Evolutionary conservation across 2,888 invertebrate species (phyloP).

Genomic region (Clivina fossor): DNA sequence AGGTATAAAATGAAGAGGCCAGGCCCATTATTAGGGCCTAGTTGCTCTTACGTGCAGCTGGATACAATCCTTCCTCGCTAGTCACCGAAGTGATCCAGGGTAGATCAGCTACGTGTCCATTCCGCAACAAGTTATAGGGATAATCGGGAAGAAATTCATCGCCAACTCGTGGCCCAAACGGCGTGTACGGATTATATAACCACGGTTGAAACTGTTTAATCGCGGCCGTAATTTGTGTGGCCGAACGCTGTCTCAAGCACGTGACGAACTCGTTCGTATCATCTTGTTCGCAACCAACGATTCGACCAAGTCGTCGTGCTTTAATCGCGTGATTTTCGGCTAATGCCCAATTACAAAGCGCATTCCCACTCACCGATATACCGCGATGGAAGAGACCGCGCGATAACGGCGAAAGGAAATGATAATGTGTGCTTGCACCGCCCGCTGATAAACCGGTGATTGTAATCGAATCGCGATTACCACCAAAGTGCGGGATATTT

Average conservation of each 20-base stretch:
- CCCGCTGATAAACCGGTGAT: slow-evolving; percentile 73
- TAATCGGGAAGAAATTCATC: slow-evolving; percentile 45
- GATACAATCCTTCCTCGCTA: slow-evolving; percentile 47
- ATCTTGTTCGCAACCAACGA: slow-evolving; percentile 44
- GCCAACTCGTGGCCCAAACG: slow-evolving; percentile 50
- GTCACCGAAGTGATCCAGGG: slow-evolving; percentile 49
- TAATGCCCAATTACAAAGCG: slow-evolving; percentile 44
- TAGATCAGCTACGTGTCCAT: slow-evolving; percentile 44
- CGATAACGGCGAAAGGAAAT: slow-evolving; percentile 61
- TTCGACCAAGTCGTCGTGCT: slow-evolving; percentile 42
- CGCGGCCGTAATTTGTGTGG: slow-evolving; percentile 40
- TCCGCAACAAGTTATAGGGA: slow-evolving; percentile 45
- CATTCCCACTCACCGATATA: slow-evolving; percentile 48
- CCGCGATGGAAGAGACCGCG: slow-evolving; percentile 46
- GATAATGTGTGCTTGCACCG: slow-evolving; percentile 73
- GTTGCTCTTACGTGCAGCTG: slow-evolving; percentile 45
- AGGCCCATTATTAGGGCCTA: too few species aligned
- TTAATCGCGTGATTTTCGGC: slow-evolving; percentile 42
- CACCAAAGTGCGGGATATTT: slow-evolving; percentile 71
- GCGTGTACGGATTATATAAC: slow-evolving; percentile 42
- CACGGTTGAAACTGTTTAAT: slow-evolving; percentile 36
- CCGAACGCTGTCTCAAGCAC: slow-evolving; percentile 45
- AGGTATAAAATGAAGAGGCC: too few species aligned
- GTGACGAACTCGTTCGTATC: slow-evolving; percentile 41
- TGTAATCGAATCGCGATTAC: slow-evolving; percentile 69